Conservation (phyloP, 1,140 invertebrate species). For the Chlorops oryzae region DNA sequence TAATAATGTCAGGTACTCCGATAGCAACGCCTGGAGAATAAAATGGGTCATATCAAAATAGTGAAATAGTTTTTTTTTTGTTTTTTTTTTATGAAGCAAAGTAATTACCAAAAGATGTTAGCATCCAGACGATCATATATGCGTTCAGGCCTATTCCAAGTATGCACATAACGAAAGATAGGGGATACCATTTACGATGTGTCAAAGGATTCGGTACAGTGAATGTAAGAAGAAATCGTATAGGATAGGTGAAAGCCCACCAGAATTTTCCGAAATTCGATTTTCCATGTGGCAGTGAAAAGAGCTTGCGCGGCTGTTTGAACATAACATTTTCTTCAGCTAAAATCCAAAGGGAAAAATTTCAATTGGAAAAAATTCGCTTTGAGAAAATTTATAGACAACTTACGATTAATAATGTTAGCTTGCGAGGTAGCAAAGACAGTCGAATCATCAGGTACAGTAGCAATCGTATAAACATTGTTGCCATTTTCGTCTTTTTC, state of each 20-base stretch:
- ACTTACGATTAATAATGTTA: neutral
- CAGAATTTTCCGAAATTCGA: conserved; percentile 51
- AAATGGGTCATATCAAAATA: neutral
- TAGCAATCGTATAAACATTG: too few relatives aligned
- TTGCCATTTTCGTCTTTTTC: too few relatives aligned
- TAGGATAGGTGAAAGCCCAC: conserved; percentile 67
- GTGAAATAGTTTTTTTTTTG: conserved; percentile 1
- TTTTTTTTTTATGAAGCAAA: conserved; percentile 22
- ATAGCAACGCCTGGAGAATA: conserved; percentile 60
- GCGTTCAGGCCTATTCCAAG: conserved; percentile 78
- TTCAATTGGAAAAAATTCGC: neutral
- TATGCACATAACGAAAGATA: conserved; percentile 82
- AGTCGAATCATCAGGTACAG: too few relatives aligned
- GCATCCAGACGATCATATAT: conserved; percentile 88
- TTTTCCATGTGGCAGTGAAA: conserved; percentile 24
- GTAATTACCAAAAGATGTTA: conserved; percentile 68
- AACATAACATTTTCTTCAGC: conserved; percentile 28
- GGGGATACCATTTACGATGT: conserved; percentile 63
- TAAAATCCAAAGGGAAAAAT: conserved; percentile 23
- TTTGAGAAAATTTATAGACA: neutral
- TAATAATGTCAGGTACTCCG: conserved; percentile 74
- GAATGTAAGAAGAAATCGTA: conserved; percentile 59
- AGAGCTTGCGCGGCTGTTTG: conserved; percentile 26
- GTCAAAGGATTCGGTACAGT: conserved; percentile 71
- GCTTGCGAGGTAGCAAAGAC: too few relatives aligned